Conservation (phyloP, 1,140 invertebrate species). For the Pseudomyrmex gracilis region DNA sequence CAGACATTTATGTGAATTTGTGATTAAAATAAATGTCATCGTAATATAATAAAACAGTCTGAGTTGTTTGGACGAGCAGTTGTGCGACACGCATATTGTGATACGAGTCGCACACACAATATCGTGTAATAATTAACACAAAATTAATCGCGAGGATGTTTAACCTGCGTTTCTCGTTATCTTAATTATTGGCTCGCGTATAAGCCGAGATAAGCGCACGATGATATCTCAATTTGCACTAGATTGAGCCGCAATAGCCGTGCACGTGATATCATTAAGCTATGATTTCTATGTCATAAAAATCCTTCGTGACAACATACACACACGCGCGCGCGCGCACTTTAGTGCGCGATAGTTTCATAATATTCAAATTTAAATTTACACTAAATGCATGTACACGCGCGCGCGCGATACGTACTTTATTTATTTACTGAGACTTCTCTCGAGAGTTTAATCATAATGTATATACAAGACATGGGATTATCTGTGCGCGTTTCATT, state of each 20-base stretch:
- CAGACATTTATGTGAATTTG: too few relatives aligned
- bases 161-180: slow-evolving; percentile 11
- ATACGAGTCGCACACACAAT: too few relatives aligned
- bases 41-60: too few relatives aligned
- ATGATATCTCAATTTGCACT: slow-evolving; percentile 53
- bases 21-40: too few relatives aligned
- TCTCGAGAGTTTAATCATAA: neutral
- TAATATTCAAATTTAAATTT: too few relatives aligned
- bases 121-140: slow-evolving; percentile 39
- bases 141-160: slow-evolving; percentile 27
- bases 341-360: too few relatives aligned
- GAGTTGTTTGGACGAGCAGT: too few relatives aligned
- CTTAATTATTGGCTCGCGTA: slow-evolving; percentile 50
- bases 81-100: too few relatives aligned
- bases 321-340: too few relatives aligned
- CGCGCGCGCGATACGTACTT: neutral
- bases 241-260: slow-evolving; percentile 37
- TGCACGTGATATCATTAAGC: neutral
- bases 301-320: neutral
- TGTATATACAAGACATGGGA: slow-evolving; percentile 14
- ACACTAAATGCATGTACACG: too few relatives aligned
- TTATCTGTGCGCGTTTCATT: slow-evolving; percentile 41
- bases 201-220: slow-evolving; percentile 36
- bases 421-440: neutral
- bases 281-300: slow-evolving; percentile 17